phyloP scores from a whole-genome alignment of 1,140 invertebrate genomes.

The Myzus persicae region DNA sequence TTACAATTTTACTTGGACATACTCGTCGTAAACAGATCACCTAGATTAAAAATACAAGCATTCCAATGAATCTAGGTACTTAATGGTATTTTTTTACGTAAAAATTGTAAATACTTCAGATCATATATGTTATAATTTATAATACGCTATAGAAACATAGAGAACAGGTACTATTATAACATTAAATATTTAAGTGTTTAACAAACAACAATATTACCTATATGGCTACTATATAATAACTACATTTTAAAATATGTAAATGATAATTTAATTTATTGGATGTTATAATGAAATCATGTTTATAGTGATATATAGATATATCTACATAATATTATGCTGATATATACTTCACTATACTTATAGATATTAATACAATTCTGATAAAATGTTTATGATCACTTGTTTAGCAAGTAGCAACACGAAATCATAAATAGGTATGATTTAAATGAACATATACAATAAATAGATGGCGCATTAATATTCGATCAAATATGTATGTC shows the following conservation, averaged over 20 bases:
- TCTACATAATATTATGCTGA: background rate
- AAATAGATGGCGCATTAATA: background rate
- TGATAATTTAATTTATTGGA: background rate
- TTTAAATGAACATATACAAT: background rate
- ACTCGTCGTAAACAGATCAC: background rate
- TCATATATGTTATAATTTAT: background rate
- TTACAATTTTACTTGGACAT: background rate
- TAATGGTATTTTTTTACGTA: background rate
- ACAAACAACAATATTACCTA: background rate
- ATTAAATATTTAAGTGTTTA: background rate
- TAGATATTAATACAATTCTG: background rate
- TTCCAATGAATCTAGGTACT: background rate
- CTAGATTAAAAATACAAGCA: background rate
- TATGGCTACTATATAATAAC: too few species aligned
- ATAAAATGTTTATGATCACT: background rate
- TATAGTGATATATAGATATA: background rate
- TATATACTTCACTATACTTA: background rate
- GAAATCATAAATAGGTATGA: background rate
- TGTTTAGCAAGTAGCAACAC: background rate
- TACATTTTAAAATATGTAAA: background rate
- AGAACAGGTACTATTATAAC: background rate
- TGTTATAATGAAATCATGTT: background rate
- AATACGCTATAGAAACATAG: background rate
- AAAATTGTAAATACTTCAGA: background rate
- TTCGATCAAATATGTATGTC: background rate